A percentile compares a stretch with the other conserved stretches of the same genome.
These are phyloP conservation scores for Glyphotaelius pellucidus DNA, from an alignment of 2,888 invertebrate species.

Conservation along the genomic window DNA sequence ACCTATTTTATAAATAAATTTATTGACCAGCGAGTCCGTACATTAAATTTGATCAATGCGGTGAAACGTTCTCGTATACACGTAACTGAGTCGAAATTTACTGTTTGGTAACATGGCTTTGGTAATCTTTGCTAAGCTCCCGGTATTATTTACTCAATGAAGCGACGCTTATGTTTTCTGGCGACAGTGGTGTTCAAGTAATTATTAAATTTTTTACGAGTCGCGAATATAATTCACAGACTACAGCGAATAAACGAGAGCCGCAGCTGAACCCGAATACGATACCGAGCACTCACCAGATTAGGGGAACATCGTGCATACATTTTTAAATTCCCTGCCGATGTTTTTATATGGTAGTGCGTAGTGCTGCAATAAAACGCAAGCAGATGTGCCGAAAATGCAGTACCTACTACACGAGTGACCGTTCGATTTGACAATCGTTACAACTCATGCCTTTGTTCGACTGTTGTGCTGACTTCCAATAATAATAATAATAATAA, in stretches of 20 bases:
- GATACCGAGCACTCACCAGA: neutral
- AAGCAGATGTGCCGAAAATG: neutral
- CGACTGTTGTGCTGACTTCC: neutral
- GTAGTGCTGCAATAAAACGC: neutral
- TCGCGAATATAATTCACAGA: neutral
- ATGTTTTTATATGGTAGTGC: neutral
- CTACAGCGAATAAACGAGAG: neutral
- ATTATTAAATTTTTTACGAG: neutral
- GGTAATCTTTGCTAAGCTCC: neutral
- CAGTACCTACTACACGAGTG: neutral
- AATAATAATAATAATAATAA: neutral
- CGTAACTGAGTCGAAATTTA: neutral
- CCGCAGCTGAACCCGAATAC: neutral
- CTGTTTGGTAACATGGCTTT: neutral
- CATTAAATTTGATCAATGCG: neutral
- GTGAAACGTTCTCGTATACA: neutral
- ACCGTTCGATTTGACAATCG: neutral
- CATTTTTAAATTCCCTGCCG: neutral
- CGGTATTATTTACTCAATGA: neutral
- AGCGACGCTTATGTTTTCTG: neutral
- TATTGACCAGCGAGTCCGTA: neutral
- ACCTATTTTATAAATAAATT: neutral
- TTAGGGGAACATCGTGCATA: conserved; percentile 9
- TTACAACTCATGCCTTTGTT: neutral
- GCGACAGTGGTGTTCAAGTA: neutral